A percentile compares a stretch with the other conserved stretches of the same genome.
Evolutionary conservation across 2,797 vertebrate genomes (phyloP).

Genomic region (Alosa sapidissima): DNA sequence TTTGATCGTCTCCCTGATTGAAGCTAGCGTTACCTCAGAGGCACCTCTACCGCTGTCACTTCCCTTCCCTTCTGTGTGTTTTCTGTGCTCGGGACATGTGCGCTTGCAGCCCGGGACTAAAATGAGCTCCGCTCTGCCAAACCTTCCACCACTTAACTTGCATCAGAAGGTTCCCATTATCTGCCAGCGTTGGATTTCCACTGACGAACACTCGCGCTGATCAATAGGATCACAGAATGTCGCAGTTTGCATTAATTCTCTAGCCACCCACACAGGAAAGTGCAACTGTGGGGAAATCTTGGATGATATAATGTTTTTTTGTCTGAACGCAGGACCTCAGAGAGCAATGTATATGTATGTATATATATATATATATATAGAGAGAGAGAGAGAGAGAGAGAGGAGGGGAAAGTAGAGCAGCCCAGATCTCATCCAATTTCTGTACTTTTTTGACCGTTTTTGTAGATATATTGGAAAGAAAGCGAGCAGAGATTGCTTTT

Average conservation of each 20-base stretch:
- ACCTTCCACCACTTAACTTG: conserved; percentile 39
- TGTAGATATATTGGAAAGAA: neutral
- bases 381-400: neutral
- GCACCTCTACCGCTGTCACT: conserved; percentile 52
- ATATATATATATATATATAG: neutral
- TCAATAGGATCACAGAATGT: conserved; percentile 61
- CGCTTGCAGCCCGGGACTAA: neutral
- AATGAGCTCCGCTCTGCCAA: neutral
- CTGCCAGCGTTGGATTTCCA: conserved; percentile 55
- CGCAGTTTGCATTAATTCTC: conserved; percentile 60
- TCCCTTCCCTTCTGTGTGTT: conserved; percentile 33
- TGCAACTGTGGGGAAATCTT: conserved; percentile 59
- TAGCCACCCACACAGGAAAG: conserved; percentile 60
- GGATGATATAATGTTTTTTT: conserved; percentile 51
- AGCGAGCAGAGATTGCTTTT: conserved; percentile 13
- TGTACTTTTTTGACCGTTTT: conserved; percentile 36
- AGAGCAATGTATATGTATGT: neutral
- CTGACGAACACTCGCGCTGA: conserved; percentile 49
- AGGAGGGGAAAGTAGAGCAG: neutral
- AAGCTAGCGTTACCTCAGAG: conserved; percentile 58
- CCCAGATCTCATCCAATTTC: conserved; percentile 24
- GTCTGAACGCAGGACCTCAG: neutral
- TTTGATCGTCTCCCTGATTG: conserved; percentile 67
- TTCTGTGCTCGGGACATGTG: neutral
- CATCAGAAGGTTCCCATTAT: conserved; percentile 61